Evolutionary conservation across 2,888 invertebrate genomes (phyloP), one percentile per base, ranked within the genome.

Genomic region (Clunio marinus): DNA sequence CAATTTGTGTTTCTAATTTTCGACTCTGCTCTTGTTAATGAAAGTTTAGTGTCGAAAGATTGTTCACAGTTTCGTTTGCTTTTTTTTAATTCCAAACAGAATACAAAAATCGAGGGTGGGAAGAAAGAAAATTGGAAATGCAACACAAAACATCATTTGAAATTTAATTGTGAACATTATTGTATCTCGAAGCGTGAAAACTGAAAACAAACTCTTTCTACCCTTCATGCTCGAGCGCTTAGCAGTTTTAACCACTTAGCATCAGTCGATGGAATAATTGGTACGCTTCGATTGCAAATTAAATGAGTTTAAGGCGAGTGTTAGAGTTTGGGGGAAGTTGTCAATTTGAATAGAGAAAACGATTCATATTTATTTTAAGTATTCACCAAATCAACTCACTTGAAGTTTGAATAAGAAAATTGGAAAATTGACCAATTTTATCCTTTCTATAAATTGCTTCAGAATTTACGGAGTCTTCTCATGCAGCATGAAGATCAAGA

Each of bases 231-330:
- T 55, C 8, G 7, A 45, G 13, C 4, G 7, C 15, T 45, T 45
- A 25, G 45, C 55, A 3, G n/a, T 24, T 55, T 60, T 13, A 20
- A 37, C 63, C 63, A 63, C 63, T 63, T 63, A 63, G 41, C 62
- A 41, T 27, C 27, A 63, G 63, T 46, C 63, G 63, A 63, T 63
- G 46, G 3, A 46, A 63, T 63, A 63, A 63, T 63, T 63, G 63
- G 46, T 13, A 63, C 51, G 20, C 51, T 51, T 51, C 17, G 22
- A 22, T 20, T 51, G 51, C 17, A 51, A 51, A 51, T 51, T 51
- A 20, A 10, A 17, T n/a, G n/a, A n/a, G n/a, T n/a, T n/a, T n/a
- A n/a, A n/a, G n/a, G n/a, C n/a, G n/a, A 20, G n/a, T 51, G 17
- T 15, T 17, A 15, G 51, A 51, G 17, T 15, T 17, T 2, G 51